phyloP scores from a whole-genome alignment of 1,140 invertebrate species.

The Zaprionus taronus region DNA sequence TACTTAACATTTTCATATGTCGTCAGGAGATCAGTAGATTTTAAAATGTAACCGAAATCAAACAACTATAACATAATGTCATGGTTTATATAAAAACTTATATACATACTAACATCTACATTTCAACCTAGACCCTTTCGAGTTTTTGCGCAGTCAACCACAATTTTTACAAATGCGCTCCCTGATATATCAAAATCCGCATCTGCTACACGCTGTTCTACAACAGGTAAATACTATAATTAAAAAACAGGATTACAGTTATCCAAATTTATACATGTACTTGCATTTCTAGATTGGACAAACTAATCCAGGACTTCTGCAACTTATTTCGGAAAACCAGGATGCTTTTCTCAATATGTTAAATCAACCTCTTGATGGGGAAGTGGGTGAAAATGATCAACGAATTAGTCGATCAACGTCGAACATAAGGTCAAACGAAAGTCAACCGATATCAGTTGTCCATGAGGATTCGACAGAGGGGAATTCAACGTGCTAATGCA shows the following conservation, averaged over 20 bases:
- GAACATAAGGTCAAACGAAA: constrained; percentile 57
- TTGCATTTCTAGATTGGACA: constrained; percentile 88
- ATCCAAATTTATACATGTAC: neutral
- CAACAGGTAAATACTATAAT: constrained; percentile 89
- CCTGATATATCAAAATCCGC: constrained; percentile 96
- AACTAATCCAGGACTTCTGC: constrained; percentile 96
- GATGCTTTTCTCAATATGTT: constrained; percentile 98
- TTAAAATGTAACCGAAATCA: too few relatives aligned
- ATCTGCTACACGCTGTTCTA: constrained; percentile 95
- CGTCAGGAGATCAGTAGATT: too few relatives aligned
- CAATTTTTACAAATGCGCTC: constrained; percentile 99
- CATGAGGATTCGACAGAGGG: constrained; percentile 55
- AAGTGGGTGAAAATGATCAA: constrained; percentile 30
- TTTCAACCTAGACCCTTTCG: constrained; percentile 88
- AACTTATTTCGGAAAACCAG: constrained; percentile 96
- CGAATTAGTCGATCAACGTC: constrained; percentile 63
- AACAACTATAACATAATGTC: too few relatives aligned
- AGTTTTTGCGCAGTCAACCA: constrained; percentile 96
- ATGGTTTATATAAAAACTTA: neutral
- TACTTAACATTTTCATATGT: too few relatives aligned
- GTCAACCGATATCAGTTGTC: constrained; percentile 16
- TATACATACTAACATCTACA: neutral
- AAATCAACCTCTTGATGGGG: constrained; percentile 90
- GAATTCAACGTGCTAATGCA: constrained; percentile 44
- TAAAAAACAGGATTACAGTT: neutral